These are phyloP conservation scores for Halcyon smyrnensis DNA, from an alignment of 2,797 vertebrate species.

Conservation along the genomic window DNA sequence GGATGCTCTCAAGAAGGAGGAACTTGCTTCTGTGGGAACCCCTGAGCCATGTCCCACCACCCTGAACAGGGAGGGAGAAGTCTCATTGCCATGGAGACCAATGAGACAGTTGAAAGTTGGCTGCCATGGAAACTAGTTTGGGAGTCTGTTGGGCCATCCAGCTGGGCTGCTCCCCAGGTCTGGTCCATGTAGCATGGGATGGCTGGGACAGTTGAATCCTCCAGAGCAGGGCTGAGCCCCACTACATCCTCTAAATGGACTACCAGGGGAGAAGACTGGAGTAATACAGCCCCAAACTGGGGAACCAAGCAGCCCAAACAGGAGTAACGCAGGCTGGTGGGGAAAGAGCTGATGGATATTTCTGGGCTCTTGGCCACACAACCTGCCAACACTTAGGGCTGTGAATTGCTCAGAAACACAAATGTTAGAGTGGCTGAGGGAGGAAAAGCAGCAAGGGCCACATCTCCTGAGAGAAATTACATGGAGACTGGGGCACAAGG, in stretches of 20 bases:
- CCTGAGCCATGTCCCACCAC: not conserved
- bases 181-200: not conserved
- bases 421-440: not conserved
- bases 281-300: not conserved
- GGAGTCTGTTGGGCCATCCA: not conserved
- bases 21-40: not conserved
- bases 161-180: fast-evolving
- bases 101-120: not conserved
- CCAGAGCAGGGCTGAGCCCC: not conserved
- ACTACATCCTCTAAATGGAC: not conserved
- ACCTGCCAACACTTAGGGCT: not conserved
- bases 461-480: fast-evolving
- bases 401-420: not conserved
- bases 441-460: not conserved
- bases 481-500: fast-evolving
- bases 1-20: not conserved
- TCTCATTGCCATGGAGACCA: not conserved
- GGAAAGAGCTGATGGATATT: not conserved
- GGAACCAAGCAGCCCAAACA: not conserved
- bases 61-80: not conserved
- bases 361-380: not conserved
- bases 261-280: not conserved
- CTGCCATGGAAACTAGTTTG: conserved; percentile 28
- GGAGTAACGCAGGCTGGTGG: fast-evolving
- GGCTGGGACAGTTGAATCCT: fast-evolving